phyloP scores from a whole-genome alignment of 2,888 invertebrate species.

The Venustoraphidia nigricollis region DNA sequence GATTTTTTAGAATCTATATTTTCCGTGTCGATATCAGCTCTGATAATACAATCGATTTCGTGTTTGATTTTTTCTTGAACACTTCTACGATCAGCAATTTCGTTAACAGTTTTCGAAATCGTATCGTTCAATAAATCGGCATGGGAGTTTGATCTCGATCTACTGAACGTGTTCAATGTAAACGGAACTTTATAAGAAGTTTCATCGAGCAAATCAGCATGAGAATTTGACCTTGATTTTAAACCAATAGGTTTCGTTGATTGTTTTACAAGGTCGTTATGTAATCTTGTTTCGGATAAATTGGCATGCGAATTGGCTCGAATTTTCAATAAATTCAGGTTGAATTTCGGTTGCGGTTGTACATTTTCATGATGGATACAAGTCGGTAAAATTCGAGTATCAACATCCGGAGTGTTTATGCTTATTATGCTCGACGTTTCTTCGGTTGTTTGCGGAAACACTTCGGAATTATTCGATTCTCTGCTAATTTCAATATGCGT shows the following conservation, averaged over 20 bases:
- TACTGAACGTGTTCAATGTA: background rate
- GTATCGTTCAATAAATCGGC: background rate
- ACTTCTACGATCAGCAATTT: no score
- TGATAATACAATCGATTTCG: conserved; percentile 10
- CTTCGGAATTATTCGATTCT: conserved; percentile 13
- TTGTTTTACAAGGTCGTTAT: background rate
- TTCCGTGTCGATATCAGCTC: conserved; percentile 16
- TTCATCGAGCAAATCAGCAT: conserved; percentile 2
- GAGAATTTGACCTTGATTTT: conserved; percentile 4
- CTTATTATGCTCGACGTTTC: conserved; percentile 24
- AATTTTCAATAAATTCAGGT: conserved; percentile 1
- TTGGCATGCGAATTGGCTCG: conserved; percentile 3
- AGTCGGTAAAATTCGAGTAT: background rate
- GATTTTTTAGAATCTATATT: conserved; percentile 7
- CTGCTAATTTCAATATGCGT: conserved; percentile 32
- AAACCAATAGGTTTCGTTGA: background rate
- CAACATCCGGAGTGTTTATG: conserved; percentile 24
- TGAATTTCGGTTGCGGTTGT: no score
- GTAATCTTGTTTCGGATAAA: conserved; percentile 1
- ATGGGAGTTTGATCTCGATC: conserved; percentile 1
- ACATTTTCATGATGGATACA: no score
- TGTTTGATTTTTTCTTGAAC: background rate
- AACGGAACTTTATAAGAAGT: background rate
- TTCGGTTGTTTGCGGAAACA: background rate
- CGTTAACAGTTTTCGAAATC: no score